These are phyloP conservation scores for Catharus bicknelli DNA, from an alignment of 2,113 vertebrate species.

Conservation along the genomic window DNA sequence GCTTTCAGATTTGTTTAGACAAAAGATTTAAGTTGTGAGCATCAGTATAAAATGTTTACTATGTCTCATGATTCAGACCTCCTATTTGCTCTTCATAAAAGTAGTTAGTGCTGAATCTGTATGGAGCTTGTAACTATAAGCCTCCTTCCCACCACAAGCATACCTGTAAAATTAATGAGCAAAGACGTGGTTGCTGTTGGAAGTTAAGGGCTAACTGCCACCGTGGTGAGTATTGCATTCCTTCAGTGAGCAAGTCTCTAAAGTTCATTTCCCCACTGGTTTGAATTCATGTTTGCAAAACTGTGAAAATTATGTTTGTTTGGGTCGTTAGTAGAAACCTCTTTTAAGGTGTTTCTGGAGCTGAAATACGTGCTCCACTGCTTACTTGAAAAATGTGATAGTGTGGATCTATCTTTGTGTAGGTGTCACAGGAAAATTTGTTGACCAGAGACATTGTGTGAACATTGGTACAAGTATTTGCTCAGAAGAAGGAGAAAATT, in stretches of 20 bases:
- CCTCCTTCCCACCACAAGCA: neutral
- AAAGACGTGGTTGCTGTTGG: neutral
- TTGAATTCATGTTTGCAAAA: neutral
- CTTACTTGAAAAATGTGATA: neutral
- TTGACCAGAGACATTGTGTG: neutral
- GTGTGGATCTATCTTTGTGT: neutral
- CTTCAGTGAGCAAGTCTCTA: neutral
- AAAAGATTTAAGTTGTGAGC: neutral
- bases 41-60: neutral
- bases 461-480: neutral
- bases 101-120: neutral
- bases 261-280: neutral
- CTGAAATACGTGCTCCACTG: neutral
- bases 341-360: neutral
- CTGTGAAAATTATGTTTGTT: neutral
- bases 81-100: neutral
- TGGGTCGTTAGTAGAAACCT: neutral
- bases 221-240: constrained; percentile 18
- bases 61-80: neutral
- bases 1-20: neutral
- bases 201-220: neutral
- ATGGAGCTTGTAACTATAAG: neutral
- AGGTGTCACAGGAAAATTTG: neutral
- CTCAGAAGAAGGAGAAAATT: neutral
- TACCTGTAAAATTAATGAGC: neutral